phyloP scores from a whole-genome alignment of 2,113 vertebrate genomes.

The Passer montanus region DNA sequence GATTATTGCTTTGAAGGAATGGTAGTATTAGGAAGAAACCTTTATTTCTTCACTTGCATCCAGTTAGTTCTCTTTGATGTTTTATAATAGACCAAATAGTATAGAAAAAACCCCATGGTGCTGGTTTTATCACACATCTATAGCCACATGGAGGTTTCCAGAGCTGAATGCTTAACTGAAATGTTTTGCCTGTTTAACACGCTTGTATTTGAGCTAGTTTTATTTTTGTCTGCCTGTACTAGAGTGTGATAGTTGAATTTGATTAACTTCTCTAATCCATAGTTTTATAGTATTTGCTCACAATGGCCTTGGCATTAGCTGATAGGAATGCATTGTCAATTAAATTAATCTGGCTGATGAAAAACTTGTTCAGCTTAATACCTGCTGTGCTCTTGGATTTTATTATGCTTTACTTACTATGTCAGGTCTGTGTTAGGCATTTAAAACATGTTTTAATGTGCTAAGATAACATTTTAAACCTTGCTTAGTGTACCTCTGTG shows the following conservation, averaged over 20 bases:
- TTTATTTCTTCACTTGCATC: not conserved
- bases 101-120: not conserved
- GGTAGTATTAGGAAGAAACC: not conserved
- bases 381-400: not conserved
- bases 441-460: not conserved
- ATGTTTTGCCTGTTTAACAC: not conserved
- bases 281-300: not conserved
- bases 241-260: not conserved
- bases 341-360: not conserved
- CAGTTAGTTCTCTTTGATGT: not conserved
- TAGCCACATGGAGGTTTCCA: not conserved
- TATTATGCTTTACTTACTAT: not conserved
- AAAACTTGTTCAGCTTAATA: not conserved
- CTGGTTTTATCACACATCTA: not conserved
- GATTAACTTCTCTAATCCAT: not conserved
- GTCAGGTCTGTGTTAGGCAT: not conserved
- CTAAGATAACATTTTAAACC: not conserved
- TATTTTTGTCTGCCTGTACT: not conserved
- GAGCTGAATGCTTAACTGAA: not conserved
- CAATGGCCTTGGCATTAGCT: not conserved
- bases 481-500: not conserved
- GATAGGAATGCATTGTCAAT: not conserved
- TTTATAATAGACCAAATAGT: not conserved
- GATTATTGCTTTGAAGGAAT: not conserved
- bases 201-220: not conserved